Percentiles rank a stretch among this genome's conserved stretches.
phyloP scores from a whole-genome alignment of 1,140 invertebrate species.

The Drosophila leontia region DNA sequence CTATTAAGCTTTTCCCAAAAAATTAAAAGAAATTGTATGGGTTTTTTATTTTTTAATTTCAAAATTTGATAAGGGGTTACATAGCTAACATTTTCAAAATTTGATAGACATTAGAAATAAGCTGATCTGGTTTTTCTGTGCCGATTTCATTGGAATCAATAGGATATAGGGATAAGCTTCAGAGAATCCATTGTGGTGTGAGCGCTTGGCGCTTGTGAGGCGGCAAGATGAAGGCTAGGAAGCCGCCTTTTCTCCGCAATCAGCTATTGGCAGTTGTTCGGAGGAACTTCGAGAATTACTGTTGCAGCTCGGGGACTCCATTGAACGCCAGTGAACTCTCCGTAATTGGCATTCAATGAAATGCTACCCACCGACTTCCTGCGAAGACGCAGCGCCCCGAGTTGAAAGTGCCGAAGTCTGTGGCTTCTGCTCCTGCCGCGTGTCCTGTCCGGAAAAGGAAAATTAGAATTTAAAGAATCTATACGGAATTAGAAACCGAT shows the following conservation, averaged over 20 bases:
- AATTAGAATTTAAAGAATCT: conserved; percentile 1
- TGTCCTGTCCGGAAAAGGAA: conserved; percentile 23
- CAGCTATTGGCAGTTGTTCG: conserved; percentile 9
- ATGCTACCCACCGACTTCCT: conserved; percentile 66
- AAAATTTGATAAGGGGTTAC: too few relatives aligned
- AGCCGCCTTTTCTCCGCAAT: neutral
- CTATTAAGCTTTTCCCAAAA: too few relatives aligned
- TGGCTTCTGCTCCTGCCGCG: conserved; percentile 72
- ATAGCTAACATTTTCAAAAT: too few relatives aligned
- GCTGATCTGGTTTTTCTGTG: neutral
- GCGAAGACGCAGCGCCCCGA: conserved; percentile 48
- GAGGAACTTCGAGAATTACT: neutral
- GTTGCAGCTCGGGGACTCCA: neutral
- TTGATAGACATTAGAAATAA: too few relatives aligned
- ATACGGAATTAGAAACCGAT: conserved; percentile 63
- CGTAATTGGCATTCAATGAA: conserved; percentile 28
- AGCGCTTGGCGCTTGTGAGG: neutral
- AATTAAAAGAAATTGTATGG: too few relatives aligned
- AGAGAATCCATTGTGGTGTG: too few relatives aligned
- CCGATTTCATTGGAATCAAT: neutral
- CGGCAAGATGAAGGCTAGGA: neutral
- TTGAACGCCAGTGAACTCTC: conserved; percentile 1
- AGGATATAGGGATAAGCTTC: neutral
- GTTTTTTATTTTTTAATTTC: too few relatives aligned
- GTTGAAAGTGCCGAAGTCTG: conserved; percentile 65